Base-by-base conservation (phyloP, 1,140 invertebrate species). In the Megalonaias nervosa region DNA sequence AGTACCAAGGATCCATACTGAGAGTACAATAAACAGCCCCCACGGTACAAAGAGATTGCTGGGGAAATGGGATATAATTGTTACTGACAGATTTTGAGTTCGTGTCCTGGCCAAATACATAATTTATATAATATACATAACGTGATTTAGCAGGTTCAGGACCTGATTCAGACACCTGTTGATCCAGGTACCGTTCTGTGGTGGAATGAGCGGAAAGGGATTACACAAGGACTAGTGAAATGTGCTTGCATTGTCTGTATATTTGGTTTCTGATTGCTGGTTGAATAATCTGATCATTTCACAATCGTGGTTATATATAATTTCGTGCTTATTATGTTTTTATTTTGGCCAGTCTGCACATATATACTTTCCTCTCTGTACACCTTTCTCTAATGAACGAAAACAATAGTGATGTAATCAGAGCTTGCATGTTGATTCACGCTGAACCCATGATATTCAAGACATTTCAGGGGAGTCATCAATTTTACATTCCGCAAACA, bases 351-450 rank as follows among this genome's bases (percentile, higher is more conserved):
- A 69, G 21, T 23, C 16, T n/a, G 48, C 3, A 21, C 67, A 69
- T 15, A 69, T 21, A 57, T 57, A 57, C 58, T 69, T 69, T 21
- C 67, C 67, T 13, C 48, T 69, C 2, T 38, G 67, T 15, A 69
- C 56, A 69, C 55, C 67, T 57, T 57, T 69, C 23, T 69, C 56
- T 12, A 69, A 21, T 15, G 56, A 57, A 69, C 55, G 26, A n/a
- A 71, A 14, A 62, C 58, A 71, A 48, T 17, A 71, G 16, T 69
- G 67, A 23, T 69, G 67, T 69, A 58, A 57, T 48, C 67, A 69
- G 19, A 56, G 67, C 48, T 69, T 69, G 21, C 67, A 69, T 57
- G 56, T 69, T 19, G 55, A 23, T 26, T 69, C 67, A 69, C 67
- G 58, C 67, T 69, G 55, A 69, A 69, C 56, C 67, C 67, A 69